Conservation (phyloP, 2,888 invertebrate genomes). For the Operophtera brumata region DNA sequence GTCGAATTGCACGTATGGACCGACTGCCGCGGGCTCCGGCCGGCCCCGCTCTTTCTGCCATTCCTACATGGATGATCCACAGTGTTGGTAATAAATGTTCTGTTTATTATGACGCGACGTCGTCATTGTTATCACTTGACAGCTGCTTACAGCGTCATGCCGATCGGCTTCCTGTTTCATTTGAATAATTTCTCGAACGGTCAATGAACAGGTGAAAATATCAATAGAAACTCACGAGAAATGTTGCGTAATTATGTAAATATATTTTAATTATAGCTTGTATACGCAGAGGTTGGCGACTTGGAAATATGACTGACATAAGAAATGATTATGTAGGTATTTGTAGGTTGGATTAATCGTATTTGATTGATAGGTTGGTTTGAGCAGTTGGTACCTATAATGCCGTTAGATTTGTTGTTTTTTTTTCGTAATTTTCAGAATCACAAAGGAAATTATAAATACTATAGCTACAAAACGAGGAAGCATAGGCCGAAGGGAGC, state of each 20-base stretch:
- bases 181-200: conserved; percentile 33
- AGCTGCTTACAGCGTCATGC: conserved; percentile 46
- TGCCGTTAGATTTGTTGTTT: background rate
- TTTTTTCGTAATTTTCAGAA: background rate
- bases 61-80: conserved; percentile 72
- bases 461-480: too few relatives aligned
- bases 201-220: conserved; percentile 41
- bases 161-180: conserved; percentile 36
- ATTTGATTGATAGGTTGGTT: background rate
- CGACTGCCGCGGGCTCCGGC: conserved; percentile 72
- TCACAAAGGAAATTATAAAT: too few relatives aligned
- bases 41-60: conserved; percentile 76
- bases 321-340: conserved; percentile 9
- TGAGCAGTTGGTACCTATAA: background rate
- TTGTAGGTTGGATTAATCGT: background rate
- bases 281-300: conserved; percentile 28
- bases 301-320: conserved; percentile 17
- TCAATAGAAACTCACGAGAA: conserved; percentile 39
- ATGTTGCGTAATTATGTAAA: conserved; percentile 43
- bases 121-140: conserved; percentile 52
- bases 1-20: conserved; percentile 74
- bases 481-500: too few relatives aligned
- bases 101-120: conserved; percentile 41
- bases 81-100: conserved; percentile 60
- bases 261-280: conserved; percentile 31